Evolutionary conservation across 2,113 vertebrate genomes (phyloP).

Genomic region (Amphiprion ocellaris): DNA sequence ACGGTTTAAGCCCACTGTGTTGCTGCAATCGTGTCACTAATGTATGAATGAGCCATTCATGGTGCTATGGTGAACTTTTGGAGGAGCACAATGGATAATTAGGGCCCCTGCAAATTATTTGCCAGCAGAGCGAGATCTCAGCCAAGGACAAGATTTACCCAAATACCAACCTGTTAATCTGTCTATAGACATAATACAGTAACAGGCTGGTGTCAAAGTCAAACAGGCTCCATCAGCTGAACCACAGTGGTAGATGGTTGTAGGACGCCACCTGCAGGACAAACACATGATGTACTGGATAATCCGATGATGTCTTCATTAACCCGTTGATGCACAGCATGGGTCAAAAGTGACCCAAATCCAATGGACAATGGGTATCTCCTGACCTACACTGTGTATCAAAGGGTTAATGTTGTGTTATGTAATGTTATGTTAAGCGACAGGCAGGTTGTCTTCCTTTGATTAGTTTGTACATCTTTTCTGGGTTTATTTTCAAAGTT

Average conservation of each 20-base stretch:
- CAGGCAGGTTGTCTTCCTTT: neutral
- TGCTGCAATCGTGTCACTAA: neutral
- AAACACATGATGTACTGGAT: neutral
- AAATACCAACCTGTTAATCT: conserved; percentile 61
- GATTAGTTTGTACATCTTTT: no score
- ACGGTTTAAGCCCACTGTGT: neutral
- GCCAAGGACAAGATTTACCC: conserved; percentile 51
- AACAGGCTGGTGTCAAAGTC: neutral
- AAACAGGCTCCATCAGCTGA: neutral
- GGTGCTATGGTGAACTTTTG: neutral
- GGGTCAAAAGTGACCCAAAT: no score
- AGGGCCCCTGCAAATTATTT: conserved; percentile 14
- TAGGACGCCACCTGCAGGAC: conserved; percentile 71
- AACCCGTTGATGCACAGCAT: no score
- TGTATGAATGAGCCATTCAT: conserved; percentile 53
- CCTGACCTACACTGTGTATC: no score
- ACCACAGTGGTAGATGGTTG: neutral
- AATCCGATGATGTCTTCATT: no score
- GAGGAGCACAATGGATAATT: neutral
- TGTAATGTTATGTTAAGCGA: no score
- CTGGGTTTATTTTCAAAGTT: no score
- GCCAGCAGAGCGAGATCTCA: conserved; percentile 8
- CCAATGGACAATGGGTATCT: no score
- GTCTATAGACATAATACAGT: conserved; percentile 37
- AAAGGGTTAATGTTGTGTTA: no score